phyloP scores from a whole-genome alignment of 2,797 vertebrate genomes.

The Sebastiscus albofasciatus region DNA sequence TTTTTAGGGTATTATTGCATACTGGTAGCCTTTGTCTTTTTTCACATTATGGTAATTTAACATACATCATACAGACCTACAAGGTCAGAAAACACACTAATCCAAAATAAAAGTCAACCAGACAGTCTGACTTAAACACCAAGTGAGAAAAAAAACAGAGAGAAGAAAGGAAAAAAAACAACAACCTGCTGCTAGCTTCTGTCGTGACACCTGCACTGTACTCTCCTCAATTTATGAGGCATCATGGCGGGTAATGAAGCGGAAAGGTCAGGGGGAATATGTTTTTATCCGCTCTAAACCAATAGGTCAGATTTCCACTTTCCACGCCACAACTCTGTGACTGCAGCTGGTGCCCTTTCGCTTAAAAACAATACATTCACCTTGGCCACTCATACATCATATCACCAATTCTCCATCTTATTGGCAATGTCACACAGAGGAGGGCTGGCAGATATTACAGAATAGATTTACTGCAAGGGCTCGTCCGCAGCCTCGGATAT shows the following conservation, averaged over 20 bases:
- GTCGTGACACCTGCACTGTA: constrained; percentile 35
- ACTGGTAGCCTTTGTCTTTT: neutral
- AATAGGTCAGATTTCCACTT: constrained; percentile 77
- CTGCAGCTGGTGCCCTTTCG: constrained; percentile 75
- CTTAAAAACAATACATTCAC: constrained; percentile 75
- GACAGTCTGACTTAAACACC: neutral
- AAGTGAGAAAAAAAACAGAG: neutral
- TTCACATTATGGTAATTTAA: neutral
- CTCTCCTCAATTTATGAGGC: constrained; percentile 66
- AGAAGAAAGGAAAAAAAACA: neutral
- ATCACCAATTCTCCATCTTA: constrained; percentile 72
- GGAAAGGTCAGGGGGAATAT: constrained; percentile 74
- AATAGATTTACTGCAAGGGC: constrained; percentile 66
- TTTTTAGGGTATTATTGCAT: neutral
- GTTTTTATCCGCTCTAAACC: constrained; percentile 72
- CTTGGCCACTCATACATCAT: constrained; percentile 69
- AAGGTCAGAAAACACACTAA: neutral
- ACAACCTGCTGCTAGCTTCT: neutral
- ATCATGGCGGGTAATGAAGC: constrained; percentile 74
- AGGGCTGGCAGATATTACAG: constrained; percentile 47
- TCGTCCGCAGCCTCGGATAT: constrained; percentile 39
- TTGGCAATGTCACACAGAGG: constrained; percentile 66
- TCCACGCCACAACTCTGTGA: constrained; percentile 69
- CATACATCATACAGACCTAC: neutral
- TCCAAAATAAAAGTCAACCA: neutral